Conservation (phyloP, 2,888 invertebrate species). For the Ophraella communa region DNA sequence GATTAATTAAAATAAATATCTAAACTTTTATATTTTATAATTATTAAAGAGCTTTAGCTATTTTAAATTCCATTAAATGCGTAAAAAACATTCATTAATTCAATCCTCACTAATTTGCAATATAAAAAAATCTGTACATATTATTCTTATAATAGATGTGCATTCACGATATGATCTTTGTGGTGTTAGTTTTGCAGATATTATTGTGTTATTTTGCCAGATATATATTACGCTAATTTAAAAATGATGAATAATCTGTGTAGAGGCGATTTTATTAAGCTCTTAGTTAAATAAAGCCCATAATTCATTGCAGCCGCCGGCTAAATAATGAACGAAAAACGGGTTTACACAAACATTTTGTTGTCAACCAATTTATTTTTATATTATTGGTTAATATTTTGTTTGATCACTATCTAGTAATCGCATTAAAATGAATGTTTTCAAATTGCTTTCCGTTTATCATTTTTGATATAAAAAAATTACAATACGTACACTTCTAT, state of each 20-base stretch:
- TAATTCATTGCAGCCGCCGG: neutral
- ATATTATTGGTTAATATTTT: neutral
- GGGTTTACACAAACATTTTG: neutral
- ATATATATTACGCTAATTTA: neutral
- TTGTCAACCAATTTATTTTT: neutral
- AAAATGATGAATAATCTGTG: neutral
- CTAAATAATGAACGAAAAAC: neutral
- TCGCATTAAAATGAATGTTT: neutral
- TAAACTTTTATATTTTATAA: no score
- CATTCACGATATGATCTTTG: no score
- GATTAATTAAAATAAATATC: no score
- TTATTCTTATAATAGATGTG: no score
- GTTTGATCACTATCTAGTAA: neutral
- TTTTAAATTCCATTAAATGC: no score
- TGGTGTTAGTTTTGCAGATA: no score
- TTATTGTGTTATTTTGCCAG: no score
- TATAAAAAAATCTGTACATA: no score
- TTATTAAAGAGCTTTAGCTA: no score
- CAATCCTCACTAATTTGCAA: no score
- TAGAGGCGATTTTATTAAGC: neutral
- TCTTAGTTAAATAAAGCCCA: neutral
- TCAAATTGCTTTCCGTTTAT: neutral
- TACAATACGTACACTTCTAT: neutral
- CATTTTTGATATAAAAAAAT: neutral
- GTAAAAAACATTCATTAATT: no score